These are phyloP conservation scores for Poecilia velifera DNA, from an alignment of 2,797 vertebrate species.

Conservation along the genomic window DNA sequence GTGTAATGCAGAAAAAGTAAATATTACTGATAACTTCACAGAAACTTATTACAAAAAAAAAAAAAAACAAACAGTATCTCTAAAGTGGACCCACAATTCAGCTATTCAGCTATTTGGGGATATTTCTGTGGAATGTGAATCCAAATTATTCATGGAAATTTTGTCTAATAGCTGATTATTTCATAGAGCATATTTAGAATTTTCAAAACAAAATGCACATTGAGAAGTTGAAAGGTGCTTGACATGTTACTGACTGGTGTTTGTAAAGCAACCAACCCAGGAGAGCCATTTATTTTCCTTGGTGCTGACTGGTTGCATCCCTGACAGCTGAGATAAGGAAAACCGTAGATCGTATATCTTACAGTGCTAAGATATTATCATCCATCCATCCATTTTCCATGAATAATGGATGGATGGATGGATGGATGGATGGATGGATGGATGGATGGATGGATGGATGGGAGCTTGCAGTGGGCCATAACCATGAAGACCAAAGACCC, in stretches of 20 bases:
- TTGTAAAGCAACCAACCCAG: too few species aligned
- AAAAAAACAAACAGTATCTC: too few species aligned
- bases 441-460: too few species aligned
- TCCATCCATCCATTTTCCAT: too few species aligned
- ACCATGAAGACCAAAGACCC: neutral
- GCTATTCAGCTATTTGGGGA: neutral
- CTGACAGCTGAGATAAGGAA: neutral
- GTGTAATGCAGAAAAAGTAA: neutral
- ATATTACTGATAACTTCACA: neutral
- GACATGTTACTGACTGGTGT: too few species aligned
- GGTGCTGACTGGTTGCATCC: too few species aligned
- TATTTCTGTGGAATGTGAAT: neutral
- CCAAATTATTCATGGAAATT: neutral
- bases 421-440: too few species aligned
- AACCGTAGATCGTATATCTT: neutral
- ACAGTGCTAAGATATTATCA: neutral
- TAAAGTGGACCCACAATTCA: too few species aligned
- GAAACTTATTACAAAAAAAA: neutral
- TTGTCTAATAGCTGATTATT: neutral
- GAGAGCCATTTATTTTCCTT: too few species aligned
- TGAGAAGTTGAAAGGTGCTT: neutral
- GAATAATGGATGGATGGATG: too few species aligned
- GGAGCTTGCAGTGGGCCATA: neutral
- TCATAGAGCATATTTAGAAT: neutral
- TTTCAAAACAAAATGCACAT: neutral